A percentile compares a stretch with the other conserved stretches of the same genome.
phyloP scores from a whole-genome alignment of 2,888 invertebrate genomes.

The Drosophila hamatofila region DNA sequence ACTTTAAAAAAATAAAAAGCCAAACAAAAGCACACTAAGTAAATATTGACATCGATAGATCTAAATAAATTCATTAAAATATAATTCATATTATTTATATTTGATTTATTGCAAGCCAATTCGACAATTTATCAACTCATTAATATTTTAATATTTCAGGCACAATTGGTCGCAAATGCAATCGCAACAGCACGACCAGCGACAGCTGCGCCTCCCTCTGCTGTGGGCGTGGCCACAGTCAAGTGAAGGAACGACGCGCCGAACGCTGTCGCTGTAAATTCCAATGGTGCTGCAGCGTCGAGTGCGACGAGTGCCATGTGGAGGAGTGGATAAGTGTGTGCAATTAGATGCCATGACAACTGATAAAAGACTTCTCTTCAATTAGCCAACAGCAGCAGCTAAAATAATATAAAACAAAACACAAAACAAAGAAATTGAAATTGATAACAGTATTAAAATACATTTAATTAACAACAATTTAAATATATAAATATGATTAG shows the following conservation, averaged over 20 bases:
- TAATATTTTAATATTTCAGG: conserved; percentile 81
- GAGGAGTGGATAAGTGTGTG: conserved; percentile 96
- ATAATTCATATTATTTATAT: neutral
- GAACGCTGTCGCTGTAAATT: conserved; percentile 96
- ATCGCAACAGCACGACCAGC: conserved; percentile 89
- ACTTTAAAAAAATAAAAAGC: no score
- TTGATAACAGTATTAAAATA: conserved; percentile 32
- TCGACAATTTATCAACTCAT: neutral
- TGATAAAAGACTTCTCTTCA: conserved; percentile 50
- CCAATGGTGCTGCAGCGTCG: conserved; percentile 97
- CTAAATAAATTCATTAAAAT: no score
- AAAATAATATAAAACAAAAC: neutral
- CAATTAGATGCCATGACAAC: conserved; percentile 87
- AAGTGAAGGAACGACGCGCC: conserved; percentile 90
- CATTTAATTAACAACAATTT: conserved; percentile 28
- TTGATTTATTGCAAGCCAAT: neutral
- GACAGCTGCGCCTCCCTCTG: conserved; percentile 95
- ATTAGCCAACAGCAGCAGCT: conserved; percentile 29
- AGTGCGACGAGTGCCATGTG: conserved; percentile 94
- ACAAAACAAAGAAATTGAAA: neutral
- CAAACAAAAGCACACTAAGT: no score
- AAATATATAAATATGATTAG: conserved; percentile 22
- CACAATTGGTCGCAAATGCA: conserved; percentile 92
- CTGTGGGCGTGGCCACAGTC: conserved; percentile 95
- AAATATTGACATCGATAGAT: no score